Evolutionary conservation across 2,113 vertebrate genomes (phyloP).

Genomic region (Progne subis): DNA sequence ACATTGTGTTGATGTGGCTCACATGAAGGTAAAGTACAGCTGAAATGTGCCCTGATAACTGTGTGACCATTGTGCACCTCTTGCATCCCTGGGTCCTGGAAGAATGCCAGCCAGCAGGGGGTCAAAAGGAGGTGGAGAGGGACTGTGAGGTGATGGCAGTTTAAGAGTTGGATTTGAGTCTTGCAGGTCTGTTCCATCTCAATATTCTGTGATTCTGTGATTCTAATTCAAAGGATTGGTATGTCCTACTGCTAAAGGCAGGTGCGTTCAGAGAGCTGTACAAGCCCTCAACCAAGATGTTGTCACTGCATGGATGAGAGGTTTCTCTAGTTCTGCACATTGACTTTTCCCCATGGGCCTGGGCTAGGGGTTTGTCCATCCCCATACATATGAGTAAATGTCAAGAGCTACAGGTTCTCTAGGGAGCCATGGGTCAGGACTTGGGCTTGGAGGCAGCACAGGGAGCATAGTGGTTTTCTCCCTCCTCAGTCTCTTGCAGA

Average conservation of each 20-base stretch:
- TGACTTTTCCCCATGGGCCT: fast-evolving
- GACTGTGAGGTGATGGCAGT: fast-evolving
- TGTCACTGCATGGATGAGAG: fast-evolving
- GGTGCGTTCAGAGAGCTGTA: background rate
- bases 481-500: background rate
- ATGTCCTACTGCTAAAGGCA: background rate
- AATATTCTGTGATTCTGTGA: background rate
- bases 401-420: background rate
- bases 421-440: background rate
- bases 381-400: fast-evolving
- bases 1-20: background rate
- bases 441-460: background rate
- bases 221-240: background rate
- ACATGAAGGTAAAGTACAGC: background rate
- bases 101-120: background rate
- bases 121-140: background rate
- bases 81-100: background rate
- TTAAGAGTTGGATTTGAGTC: fast-evolving
- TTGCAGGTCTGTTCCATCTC: background rate
- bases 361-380: background rate
- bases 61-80: background rate
- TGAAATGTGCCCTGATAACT: background rate
- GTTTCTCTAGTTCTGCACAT: background rate
- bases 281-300: background rate
- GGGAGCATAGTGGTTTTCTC: background rate